Evolutionary conservation across 1,140 invertebrate species (phyloP).

Genomic region (Drosophila virilis): DNA sequence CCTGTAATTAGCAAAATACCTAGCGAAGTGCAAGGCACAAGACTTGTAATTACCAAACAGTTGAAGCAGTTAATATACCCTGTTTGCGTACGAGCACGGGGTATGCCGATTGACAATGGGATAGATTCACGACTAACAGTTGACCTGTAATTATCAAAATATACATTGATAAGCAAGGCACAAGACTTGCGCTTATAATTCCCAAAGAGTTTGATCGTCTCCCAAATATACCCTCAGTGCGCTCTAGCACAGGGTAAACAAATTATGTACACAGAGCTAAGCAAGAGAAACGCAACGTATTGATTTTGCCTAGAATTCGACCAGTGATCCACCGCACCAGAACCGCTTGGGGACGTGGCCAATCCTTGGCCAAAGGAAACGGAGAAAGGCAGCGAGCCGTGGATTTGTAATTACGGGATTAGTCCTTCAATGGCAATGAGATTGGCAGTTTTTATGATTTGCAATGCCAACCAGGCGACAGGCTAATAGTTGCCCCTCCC

Average conservation of each 20-base stretch:
- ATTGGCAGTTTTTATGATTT: slow-evolving; percentile 63
- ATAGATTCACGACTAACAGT: too few relatives aligned
- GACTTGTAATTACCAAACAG: too few relatives aligned
- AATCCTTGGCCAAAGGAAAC: not conserved
- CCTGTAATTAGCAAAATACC: not conserved
- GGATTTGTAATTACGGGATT: slow-evolving; percentile 78
- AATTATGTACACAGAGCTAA: slow-evolving; percentile 57
- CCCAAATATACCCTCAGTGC: not conserved
- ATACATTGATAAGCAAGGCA: not conserved
- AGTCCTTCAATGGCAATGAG: slow-evolving; percentile 58
- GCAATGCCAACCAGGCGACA: slow-evolving; percentile 17
- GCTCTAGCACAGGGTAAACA: slow-evolving; percentile 22
- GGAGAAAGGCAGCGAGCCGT: slow-evolving; percentile 49
- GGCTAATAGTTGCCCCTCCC: too few relatives aligned
- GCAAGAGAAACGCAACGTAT: slow-evolving; percentile 38
- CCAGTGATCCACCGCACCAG: slow-evolving; percentile 1
- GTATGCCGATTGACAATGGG: too few relatives aligned
- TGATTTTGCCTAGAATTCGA: slow-evolving; percentile 55
- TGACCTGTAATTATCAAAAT: too few relatives aligned
- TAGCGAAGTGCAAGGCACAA: not conserved
- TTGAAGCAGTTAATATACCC: too few relatives aligned
- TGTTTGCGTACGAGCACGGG: too few relatives aligned
- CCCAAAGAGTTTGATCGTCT: too few relatives aligned
- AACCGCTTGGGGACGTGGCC: not conserved
- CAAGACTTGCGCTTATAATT: too few relatives aligned